These are phyloP conservation scores for Strigamia transsilvanica DNA, from an alignment of 2,888 invertebrate genomes.

Conservation along the genomic window DNA sequence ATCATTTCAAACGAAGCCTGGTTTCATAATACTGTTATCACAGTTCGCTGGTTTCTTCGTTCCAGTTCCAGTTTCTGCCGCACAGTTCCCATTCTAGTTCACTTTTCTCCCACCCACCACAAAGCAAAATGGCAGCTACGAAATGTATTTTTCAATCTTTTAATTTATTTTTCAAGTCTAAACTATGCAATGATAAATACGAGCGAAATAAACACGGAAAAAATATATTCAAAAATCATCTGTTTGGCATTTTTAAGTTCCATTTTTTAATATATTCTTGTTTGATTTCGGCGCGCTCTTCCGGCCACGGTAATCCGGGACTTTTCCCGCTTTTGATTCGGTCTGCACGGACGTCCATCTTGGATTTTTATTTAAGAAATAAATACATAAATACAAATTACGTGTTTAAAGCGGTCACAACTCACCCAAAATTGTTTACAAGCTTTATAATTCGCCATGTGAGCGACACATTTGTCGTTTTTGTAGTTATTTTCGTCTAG, in stretches of 20 bases:
- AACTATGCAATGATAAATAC: neutral
- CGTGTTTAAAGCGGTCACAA: neutral
- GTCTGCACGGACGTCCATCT: conserved; percentile 69
- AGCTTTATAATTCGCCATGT: conserved; percentile 79
- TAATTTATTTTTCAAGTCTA: neutral
- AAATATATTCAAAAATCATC: too few species aligned
- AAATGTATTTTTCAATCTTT: neutral
- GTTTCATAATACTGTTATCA: too few species aligned
- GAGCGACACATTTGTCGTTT: conserved; percentile 71
- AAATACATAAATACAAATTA: conserved; percentile 57
- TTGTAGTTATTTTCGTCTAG: conserved; percentile 75
- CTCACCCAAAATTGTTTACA: conserved; percentile 86
- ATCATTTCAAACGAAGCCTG: neutral
- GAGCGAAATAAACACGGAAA: too few species aligned
- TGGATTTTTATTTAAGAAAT: conserved; percentile 62
- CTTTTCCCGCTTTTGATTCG: conserved; percentile 72
- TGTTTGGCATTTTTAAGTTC: neutral
- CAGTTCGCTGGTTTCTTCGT: too few species aligned
- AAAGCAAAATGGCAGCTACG: neutral
- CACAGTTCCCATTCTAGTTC: too few species aligned
- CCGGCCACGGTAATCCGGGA: conserved; percentile 75
- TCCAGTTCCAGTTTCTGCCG: too few species aligned
- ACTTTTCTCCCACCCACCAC: neutral
- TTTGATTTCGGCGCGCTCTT: conserved; percentile 75
- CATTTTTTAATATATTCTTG: conserved; percentile 66